These are phyloP conservation scores for Drosophila longiperda DNA, from an alignment of 2,888 invertebrate genomes.

Conservation along the genomic window DNA sequence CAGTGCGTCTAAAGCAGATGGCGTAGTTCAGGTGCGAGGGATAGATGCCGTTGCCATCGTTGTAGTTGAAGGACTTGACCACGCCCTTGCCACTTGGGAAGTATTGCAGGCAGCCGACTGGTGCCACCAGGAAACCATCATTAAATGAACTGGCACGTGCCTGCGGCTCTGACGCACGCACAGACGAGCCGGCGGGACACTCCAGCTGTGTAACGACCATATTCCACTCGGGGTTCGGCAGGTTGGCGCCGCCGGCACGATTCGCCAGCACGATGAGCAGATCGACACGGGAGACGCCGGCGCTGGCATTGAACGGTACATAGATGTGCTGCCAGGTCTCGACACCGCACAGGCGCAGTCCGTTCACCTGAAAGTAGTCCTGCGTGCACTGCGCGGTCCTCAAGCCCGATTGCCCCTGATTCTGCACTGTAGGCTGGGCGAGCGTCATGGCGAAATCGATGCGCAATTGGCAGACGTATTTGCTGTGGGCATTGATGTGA, in stretches of 20 bases:
- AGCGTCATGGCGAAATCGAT: constrained; percentile 76
- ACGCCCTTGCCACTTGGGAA: constrained; percentile 67
- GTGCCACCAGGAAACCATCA: constrained; percentile 77
- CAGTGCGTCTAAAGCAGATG: constrained; percentile 87
- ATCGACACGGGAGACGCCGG: constrained; percentile 57
- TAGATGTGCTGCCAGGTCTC: constrained; percentile 87
- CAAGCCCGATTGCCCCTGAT: constrained; percentile 19
- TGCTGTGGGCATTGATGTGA: constrained; percentile 65
- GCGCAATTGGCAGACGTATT: constrained; percentile 74
- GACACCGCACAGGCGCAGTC: constrained; percentile 86
- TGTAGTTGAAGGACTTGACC: constrained; percentile 86
- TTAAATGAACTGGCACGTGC: constrained; percentile 34
- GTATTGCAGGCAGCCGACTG: constrained; percentile 79
- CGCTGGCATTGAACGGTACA: constrained; percentile 73
- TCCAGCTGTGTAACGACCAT: constrained; percentile 73
- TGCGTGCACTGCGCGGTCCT: constrained; percentile 65
- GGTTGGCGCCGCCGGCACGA: constrained; percentile 47
- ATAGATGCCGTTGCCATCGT: constrained; percentile 86
- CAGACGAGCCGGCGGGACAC: constrained; percentile 69
- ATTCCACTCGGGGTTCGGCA: constrained; percentile 64
- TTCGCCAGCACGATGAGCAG: constrained; percentile 50
- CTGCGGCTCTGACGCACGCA: constrained; percentile 42
- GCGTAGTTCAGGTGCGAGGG: constrained; percentile 87
- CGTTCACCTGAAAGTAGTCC: constrained; percentile 69
- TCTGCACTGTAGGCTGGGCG: constrained; percentile 72